A percentile compares a stretch with the other conserved stretches of the same genome.
phyloP scores from a whole-genome alignment of 2,113 vertebrate genomes.

The Ranitomeya variabilis region DNA sequence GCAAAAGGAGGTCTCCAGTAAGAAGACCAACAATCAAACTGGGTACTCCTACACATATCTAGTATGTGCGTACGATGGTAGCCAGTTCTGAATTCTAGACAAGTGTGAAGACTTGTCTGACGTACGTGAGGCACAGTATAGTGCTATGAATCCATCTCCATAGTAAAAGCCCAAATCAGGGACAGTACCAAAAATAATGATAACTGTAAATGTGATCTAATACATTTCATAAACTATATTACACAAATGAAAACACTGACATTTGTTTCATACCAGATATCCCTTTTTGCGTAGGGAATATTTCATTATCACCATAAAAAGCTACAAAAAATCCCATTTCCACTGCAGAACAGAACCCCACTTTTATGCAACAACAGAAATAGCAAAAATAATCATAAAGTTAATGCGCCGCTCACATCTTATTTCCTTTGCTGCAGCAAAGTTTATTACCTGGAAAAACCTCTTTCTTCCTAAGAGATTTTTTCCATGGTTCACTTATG shows the following conservation, averaged over 20 bases:
- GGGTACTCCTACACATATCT: neutral
- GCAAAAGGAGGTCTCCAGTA: constrained; percentile 8
- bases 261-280: constrained; percentile 18
- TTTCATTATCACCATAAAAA: constrained; percentile 53
- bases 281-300: constrained; percentile 21
- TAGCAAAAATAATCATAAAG: constrained; percentile 22
- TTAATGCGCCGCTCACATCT: constrained; percentile 66
- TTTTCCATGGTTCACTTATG: constrained; percentile 76
- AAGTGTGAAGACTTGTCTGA: constrained; percentile 8
- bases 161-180: constrained; percentile 9
- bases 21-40: constrained; percentile 18
- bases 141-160: constrained; percentile 24
- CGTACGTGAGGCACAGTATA: constrained; percentile 5
- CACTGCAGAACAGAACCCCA: constrained; percentile 58
- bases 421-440: constrained; percentile 77
- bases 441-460: constrained; percentile 70
- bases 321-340: constrained; percentile 50
- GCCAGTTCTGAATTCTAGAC: constrained; percentile 20
- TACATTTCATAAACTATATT: constrained; percentile 17
- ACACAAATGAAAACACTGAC: constrained; percentile 48
- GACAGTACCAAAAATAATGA: constrained; percentile 9
- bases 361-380: constrained; percentile 60
- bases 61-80: neutral
- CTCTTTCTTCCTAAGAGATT: constrained; percentile 74
- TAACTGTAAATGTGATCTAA: constrained; percentile 38